phyloP scores from a whole-genome alignment of 2,888 invertebrate genomes.

The Hedya salicella region DNA sequence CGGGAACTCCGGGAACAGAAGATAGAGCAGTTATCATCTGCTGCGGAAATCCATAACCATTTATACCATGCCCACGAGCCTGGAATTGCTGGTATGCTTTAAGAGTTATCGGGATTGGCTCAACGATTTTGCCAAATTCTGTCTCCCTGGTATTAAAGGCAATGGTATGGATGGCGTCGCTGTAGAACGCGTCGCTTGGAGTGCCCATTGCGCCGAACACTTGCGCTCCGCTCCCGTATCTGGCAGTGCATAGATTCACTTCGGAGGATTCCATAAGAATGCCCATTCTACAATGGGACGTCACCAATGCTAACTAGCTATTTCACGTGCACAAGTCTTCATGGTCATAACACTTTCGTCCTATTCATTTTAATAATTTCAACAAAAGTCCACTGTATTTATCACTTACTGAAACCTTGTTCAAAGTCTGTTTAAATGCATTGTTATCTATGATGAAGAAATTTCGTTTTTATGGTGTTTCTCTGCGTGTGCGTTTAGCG shows the following conservation, averaged over 20 bases:
- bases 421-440: conserved; percentile 28
- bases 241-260: conserved; percentile 74
- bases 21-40: conserved; percentile 60
- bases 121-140: conserved; percentile 74
- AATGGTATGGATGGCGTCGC: conserved; percentile 73
- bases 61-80: conserved; percentile 58
- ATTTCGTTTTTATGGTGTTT: background rate
- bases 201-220: conserved; percentile 72
- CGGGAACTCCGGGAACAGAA: conserved; percentile 56
- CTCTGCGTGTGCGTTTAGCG: conserved; percentile 52
- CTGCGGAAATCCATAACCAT: conserved; percentile 65
- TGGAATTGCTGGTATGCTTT: conserved; percentile 70
- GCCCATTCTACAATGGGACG: conserved; percentile 79
- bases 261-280: conserved; percentile 80
- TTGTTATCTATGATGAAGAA: conserved; percentile 13
- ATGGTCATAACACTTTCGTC: conserved; percentile 62
- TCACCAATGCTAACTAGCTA: conserved; percentile 60
- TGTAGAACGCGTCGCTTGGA: conserved; percentile 66
- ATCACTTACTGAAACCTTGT: conserved; percentile 7
- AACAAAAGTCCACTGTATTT: conserved; percentile 40
- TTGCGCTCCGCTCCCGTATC: conserved; percentile 67
- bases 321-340: conserved; percentile 56
- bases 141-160: conserved; percentile 76
- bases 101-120: conserved; percentile 74
- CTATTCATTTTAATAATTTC: conserved; percentile 54